These are phyloP conservation scores for Ctenosaura bakeri DNA, from an alignment of 2,797 vertebrate genomes.

Conservation along the genomic window DNA sequence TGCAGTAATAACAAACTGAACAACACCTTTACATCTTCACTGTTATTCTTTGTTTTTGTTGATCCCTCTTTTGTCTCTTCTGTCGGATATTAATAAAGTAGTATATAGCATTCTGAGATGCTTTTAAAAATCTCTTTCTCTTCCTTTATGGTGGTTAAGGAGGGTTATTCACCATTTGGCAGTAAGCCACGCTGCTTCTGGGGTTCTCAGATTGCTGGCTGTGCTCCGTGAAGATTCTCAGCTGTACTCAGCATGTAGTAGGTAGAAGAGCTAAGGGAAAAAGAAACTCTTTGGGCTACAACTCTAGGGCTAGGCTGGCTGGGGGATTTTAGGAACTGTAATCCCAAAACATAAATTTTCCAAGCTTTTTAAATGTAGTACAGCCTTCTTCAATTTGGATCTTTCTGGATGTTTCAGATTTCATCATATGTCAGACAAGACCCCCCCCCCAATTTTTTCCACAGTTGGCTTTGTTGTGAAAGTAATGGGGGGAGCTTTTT, in stretches of 20 bases:
- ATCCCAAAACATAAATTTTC: background rate
- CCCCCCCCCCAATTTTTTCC: no score
- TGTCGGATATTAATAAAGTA: background rate
- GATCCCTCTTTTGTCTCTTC: background rate
- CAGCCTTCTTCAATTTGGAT: background rate
- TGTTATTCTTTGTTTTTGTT: background rate
- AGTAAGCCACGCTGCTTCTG: background rate
- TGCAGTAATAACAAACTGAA: background rate
- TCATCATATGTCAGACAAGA: background rate
- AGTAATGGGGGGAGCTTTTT: background rate
- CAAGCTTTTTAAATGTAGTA: background rate
- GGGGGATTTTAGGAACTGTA: background rate
- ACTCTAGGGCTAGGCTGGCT: background rate
- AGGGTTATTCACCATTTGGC: slow-evolving; percentile 1
- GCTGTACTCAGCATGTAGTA: background rate
- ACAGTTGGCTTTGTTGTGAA: background rate
- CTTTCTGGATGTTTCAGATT: background rate
- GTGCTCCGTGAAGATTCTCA: background rate
- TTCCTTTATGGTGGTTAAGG: slow-evolving; percentile 1
- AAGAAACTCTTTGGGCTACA: background rate
- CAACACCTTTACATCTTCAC: background rate
- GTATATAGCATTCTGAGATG: no score
- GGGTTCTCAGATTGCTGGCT: background rate
- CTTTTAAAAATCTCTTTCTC: background rate
- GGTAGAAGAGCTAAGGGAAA: background rate